phyloP scores from a whole-genome alignment of 2,113 vertebrate genomes.

The Prinia subflava region DNA sequence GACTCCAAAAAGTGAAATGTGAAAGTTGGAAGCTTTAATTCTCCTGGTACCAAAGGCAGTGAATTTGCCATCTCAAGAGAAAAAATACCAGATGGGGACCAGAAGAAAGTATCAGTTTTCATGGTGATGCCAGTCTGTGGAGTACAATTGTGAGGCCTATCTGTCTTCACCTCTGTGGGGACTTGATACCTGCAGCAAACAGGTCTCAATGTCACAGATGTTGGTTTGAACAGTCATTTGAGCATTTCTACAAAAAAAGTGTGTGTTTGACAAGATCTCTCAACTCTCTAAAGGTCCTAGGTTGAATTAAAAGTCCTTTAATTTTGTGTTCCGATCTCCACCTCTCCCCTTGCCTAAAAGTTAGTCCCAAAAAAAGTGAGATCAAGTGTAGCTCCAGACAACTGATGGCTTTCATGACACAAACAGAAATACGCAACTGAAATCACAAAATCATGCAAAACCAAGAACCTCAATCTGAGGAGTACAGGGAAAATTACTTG shows the following conservation, averaged over 20 bases:
- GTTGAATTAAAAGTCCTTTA: neutral
- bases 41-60: neutral
- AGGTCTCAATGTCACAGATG: neutral
- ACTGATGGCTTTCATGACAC: neutral
- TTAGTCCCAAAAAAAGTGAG: neutral
- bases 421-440: neutral
- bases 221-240: neutral
- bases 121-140: neutral
- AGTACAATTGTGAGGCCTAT: neutral
- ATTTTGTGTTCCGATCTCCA: neutral
- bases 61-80: neutral
- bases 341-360: neutral
- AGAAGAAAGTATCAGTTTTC: neutral
- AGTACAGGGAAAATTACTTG: neutral
- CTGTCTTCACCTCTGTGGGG: fast-evolving
- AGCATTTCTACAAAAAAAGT: neutral
- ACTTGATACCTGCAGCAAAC: neutral
- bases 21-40: neutral
- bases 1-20: neutral
- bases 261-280: neutral
- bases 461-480: neutral
- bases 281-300: neutral
- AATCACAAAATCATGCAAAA: neutral
- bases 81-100: neutral
- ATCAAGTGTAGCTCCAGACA: neutral